Conservation (phyloP, 1,140 invertebrate genomes). For the Arion vulgaris region DNA sequence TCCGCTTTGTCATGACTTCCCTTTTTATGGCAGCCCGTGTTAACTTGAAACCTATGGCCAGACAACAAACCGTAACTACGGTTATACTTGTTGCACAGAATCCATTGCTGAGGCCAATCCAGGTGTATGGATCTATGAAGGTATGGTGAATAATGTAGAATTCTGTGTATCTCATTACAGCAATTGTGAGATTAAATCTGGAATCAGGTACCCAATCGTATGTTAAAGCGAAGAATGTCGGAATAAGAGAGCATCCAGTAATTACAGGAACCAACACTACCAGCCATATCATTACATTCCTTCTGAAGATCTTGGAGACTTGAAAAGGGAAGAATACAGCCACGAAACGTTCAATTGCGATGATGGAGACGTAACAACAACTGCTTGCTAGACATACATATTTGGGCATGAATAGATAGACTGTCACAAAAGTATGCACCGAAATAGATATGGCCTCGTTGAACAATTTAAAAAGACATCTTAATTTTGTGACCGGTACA, state of each 20-base stretch:
- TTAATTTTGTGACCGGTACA: not conserved
- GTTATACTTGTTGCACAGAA: not conserved
- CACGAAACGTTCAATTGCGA: constrained; percentile 14
- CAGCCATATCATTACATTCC: not conserved
- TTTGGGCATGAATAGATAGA: constrained; percentile 15
- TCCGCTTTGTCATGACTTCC: not conserved
- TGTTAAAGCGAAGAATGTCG: not conserved
- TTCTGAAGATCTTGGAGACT: not conserved
- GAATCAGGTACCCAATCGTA: not conserved
- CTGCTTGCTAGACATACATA: not conserved
- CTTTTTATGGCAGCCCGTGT: not conserved
- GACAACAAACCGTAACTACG: not conserved
- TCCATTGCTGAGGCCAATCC: not conserved
- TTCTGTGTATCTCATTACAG: not conserved
- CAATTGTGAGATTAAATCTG: not conserved
- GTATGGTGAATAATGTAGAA: not conserved
- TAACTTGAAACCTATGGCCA: not conserved
- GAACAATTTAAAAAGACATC: not conserved
- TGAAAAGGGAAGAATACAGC: constrained; percentile 17
- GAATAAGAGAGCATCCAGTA: not conserved
- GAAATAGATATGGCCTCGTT: not conserved
- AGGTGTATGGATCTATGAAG: not conserved
- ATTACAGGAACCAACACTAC: not conserved
- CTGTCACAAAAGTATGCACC: not conserved
- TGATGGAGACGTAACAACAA: not conserved